phyloP scores from a whole-genome alignment of 2,113 vertebrate genomes.

The Phylloscopus whistleri region DNA sequence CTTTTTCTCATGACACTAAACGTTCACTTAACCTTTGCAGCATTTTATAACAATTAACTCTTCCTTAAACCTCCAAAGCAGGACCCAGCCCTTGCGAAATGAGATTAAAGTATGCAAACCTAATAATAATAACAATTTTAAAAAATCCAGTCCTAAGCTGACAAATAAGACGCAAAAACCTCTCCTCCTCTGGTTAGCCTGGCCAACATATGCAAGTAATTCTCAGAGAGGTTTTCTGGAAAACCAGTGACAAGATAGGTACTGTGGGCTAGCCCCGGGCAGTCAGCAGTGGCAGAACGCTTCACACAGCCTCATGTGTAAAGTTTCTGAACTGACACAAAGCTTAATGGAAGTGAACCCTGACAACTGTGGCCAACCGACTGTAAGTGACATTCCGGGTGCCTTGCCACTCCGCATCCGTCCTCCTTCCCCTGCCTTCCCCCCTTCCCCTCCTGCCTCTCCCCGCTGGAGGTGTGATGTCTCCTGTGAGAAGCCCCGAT shows the following conservation, averaged over 20 bases:
- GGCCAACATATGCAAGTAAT: conserved; percentile 77
- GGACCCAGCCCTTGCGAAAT: accelerated
- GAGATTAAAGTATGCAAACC: not conserved
- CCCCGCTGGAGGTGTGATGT: conserved; percentile 68
- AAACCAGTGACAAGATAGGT: conserved; percentile 80
- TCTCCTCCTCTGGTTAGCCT: conserved; percentile 62
- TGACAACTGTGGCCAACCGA: conserved; percentile 73
- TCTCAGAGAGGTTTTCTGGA: conserved; percentile 75
- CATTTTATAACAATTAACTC: not conserved
- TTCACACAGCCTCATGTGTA: conserved; percentile 76
- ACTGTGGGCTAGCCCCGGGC: conserved; percentile 82
- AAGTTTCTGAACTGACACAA: conserved; percentile 78
- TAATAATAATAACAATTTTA: not conserved
- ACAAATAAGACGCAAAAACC: conserved; percentile 8
- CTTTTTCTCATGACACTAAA: not conserved
- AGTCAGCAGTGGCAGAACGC: conserved; percentile 77
- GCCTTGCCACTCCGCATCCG: conserved; percentile 57
- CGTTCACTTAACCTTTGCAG: not conserved
- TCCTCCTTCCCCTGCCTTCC: not conserved
- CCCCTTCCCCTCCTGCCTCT: not conserved
- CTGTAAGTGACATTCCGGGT: conserved; percentile 77
- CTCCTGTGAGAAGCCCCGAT: conserved; percentile 72
- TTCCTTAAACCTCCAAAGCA: not conserved
- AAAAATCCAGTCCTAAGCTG: not conserved
- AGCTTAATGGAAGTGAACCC: conserved; percentile 84